Conservation (phyloP, 2,113 vertebrate genomes). For the Hydrochoerus hydrochaeris region DNA sequence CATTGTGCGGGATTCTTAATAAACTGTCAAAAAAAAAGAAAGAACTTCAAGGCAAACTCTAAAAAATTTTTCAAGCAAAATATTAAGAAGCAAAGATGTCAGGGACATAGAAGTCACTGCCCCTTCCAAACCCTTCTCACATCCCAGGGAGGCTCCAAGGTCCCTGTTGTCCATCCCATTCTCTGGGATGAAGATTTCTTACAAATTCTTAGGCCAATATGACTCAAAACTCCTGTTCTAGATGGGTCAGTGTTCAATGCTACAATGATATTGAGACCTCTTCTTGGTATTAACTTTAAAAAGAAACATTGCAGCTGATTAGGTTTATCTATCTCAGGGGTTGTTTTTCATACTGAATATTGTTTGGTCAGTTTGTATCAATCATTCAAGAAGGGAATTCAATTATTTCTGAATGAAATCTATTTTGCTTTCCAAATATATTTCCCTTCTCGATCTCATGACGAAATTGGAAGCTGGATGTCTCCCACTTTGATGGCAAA, state of each 20-base stretch:
- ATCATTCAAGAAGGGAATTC: slow-evolving; percentile 52
- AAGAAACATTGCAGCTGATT: neutral
- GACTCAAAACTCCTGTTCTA: neutral
- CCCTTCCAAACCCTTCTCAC: neutral
- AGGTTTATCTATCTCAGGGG: neutral
- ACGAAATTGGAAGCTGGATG: slow-evolving; percentile 19
- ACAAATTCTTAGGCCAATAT: neutral
- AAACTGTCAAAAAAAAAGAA: neutral
- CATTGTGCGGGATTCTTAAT: neutral
- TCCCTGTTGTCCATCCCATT: neutral
- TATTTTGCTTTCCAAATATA: slow-evolving; percentile 62
- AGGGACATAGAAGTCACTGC: neutral
- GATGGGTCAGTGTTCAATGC: neutral
- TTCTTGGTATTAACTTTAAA: slow-evolving; percentile 18
- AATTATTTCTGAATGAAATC: slow-evolving; percentile 68
- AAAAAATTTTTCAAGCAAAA: neutral
- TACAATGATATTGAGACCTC: neutral
- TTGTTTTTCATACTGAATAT: slow-evolving; percentile 8
- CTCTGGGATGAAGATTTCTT: neutral
- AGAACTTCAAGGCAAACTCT: neutral
- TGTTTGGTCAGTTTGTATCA: neutral
- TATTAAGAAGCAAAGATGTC: neutral
- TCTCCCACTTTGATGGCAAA: slow-evolving; percentile 34
- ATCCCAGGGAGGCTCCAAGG: neutral
- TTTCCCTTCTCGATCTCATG: slow-evolving; percentile 47